These are phyloP conservation scores for Acleris literana DNA, from an alignment of 2,888 invertebrate species.

Conservation along the genomic window DNA sequence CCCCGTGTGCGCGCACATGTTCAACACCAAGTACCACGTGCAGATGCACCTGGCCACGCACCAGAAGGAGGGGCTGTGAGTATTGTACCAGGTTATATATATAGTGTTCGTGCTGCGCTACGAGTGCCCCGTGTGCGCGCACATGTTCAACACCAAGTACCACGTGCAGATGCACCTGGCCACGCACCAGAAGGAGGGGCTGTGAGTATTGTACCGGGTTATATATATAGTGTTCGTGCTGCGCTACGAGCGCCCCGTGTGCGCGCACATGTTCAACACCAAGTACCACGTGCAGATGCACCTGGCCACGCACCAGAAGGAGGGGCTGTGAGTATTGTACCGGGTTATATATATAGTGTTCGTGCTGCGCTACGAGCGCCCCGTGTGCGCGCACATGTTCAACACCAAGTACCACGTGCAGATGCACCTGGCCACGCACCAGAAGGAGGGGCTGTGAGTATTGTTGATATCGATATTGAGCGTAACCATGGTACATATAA, in stretches of 20 bases:
- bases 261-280: conserved; percentile 78
- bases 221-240: conserved; percentile 47
- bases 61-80: conserved; percentile 67
- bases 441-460: conserved; percentile 64
- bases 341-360: conserved; percentile 37
- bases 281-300: conserved; percentile 73
- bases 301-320: conserved; percentile 68
- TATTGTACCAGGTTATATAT: too few relatives aligned
- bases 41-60: conserved; percentile 72
- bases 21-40: conserved; percentile 72
- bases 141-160: conserved; percentile 76
- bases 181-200: conserved; percentile 70
- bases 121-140: conserved; percentile 78
- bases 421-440: conserved; percentile 71
- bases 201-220: conserved; percentile 45
- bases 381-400: conserved; percentile 78
- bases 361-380: conserved; percentile 72
- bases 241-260: conserved; percentile 76
- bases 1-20: conserved; percentile 77
- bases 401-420: conserved; percentile 72
- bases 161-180: conserved; percentile 70
- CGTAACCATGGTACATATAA: too few relatives aligned
- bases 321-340: conserved; percentile 54
- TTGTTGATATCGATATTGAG: too few relatives aligned
- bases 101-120: conserved; percentile 57